Conservation (phyloP, 1,140 invertebrate genomes). For the Caerostris extrusa region DNA sequence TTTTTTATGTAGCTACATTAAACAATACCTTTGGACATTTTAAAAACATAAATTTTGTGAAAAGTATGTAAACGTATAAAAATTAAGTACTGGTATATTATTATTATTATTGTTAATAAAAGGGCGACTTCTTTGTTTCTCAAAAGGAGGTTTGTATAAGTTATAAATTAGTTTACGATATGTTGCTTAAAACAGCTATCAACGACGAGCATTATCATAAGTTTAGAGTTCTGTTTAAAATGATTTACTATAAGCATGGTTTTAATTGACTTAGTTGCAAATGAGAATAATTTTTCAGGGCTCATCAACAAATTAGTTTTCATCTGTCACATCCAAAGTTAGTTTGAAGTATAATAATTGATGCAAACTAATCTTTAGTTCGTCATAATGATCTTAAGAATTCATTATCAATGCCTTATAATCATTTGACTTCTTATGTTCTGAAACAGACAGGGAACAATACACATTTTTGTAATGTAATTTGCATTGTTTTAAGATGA, state of each 20-base stretch:
- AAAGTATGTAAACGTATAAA: too few relatives aligned
- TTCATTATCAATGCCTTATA: background rate
- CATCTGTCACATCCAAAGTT: background rate
- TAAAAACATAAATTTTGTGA: too few relatives aligned
- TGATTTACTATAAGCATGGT: background rate
- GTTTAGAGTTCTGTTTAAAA: too few relatives aligned
- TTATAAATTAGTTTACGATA: too few relatives aligned
- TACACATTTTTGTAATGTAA: background rate
- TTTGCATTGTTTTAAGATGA: background rate
- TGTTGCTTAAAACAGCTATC: too few relatives aligned
- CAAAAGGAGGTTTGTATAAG: too few relatives aligned
- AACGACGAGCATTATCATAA: too few relatives aligned
- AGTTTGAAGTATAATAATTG: background rate
- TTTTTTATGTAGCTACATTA: too few relatives aligned
- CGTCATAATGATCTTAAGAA: background rate
- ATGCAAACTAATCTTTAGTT: background rate
- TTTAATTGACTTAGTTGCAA: background rate
- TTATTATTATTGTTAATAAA: too few relatives aligned
- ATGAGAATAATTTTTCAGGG: background rate
- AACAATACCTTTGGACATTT: too few relatives aligned
- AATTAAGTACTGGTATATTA: too few relatives aligned
- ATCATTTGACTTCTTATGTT: background rate
- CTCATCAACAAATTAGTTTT: background rate
- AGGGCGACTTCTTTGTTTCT: too few relatives aligned
- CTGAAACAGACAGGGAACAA: background rate